Evolutionary conservation across 1,140 invertebrate species (phyloP), one percentile per base, ranked within the genome.

Genomic region (Lordiphosa collinella): DNA sequence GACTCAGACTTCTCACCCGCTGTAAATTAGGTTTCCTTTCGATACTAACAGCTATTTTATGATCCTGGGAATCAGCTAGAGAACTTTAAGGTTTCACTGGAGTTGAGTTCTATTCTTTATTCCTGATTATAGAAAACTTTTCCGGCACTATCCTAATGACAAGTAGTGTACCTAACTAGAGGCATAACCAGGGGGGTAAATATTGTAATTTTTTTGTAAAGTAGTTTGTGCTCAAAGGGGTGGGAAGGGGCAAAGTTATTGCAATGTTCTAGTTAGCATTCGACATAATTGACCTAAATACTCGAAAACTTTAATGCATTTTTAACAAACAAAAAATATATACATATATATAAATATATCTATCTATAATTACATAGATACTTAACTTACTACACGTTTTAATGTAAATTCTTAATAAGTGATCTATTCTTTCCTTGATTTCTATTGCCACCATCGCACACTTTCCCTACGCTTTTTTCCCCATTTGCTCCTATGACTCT

Each of bases 251-350:
- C 38, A 35, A 50, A 18, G 35, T 46, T 36, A 46, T 49, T 37
- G 12, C 53, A 73, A 43, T 61, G 57, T 73, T 79, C 56, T 66
- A 69, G 76, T 55, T 82, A 80, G 75, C 75, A 64, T 68, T 63
- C 64, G 34, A 82, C 75, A 76, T 50, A 79, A 79, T 66, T 79
- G 76, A 82, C 70, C 82, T 66, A 54, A 82, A 82, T 84, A 82
- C 78, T 84, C 78, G 78, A 71, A 63, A 76, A 71, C 66, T 76
- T 76, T 57, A 76, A 72, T 76, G 76, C 76, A 80, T 80, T 80
- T 80, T 76, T 55, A 68, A 68, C 50, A 38, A 80, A 74, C 80
- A 75, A 70, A 61, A 62, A 82, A 82, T 37, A 46, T 12, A 36
- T 36, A 36, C 7, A 36, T 35, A 35, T 37, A 49, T 12, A 31